A percentile compares a stretch with the other conserved stretches of the same genome.
These are phyloP conservation scores for Ophion ellenae DNA, from an alignment of 2,888 invertebrate genomes.

Conservation along the genomic window DNA sequence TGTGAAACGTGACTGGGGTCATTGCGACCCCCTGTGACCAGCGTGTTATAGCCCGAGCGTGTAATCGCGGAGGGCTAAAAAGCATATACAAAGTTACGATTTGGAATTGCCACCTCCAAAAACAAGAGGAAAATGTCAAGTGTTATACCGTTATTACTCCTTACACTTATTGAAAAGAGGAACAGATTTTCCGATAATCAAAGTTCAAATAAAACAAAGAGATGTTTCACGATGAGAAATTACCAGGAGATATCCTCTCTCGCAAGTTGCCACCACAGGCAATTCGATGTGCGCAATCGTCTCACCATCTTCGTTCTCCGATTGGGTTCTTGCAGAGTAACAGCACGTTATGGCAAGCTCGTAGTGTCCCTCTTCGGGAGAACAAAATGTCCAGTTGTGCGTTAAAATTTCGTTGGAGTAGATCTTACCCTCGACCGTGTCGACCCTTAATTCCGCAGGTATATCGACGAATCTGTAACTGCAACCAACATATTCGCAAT, in stretches of 20 bases:
- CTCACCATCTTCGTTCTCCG: slow-evolving; percentile 3
- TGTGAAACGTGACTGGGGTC: no score
- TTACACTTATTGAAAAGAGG: no score
- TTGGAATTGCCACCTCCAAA: no score
- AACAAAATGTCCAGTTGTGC: slow-evolving; percentile 73
- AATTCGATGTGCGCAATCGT: slow-evolving; percentile 52
- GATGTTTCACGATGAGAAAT: not conserved
- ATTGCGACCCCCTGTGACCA: no score
- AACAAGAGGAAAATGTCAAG: no score
- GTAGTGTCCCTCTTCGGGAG: slow-evolving; percentile 67
- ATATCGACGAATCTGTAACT: slow-evolving; percentile 68
- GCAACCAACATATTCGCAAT: not conserved
- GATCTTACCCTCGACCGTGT: slow-evolving; percentile 66
- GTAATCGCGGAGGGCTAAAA: no score
- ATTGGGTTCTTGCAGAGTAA: slow-evolving; percentile 45
- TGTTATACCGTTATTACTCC: no score
- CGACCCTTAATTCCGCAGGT: slow-evolving; percentile 65
- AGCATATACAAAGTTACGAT: no score
- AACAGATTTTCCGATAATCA: not conserved
- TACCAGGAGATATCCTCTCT: slow-evolving; percentile 67
- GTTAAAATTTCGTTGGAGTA: slow-evolving; percentile 72
- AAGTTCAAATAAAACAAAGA: not conserved
- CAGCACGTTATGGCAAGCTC: slow-evolving; percentile 66
- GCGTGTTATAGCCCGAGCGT: no score
- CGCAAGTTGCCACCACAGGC: slow-evolving; percentile 64